Percentiles rank a stretch among this genome's conserved stretches.
Evolutionary conservation across 2,797 vertebrate genomes (phyloP).

Genomic region (Tinamus major): DNA sequence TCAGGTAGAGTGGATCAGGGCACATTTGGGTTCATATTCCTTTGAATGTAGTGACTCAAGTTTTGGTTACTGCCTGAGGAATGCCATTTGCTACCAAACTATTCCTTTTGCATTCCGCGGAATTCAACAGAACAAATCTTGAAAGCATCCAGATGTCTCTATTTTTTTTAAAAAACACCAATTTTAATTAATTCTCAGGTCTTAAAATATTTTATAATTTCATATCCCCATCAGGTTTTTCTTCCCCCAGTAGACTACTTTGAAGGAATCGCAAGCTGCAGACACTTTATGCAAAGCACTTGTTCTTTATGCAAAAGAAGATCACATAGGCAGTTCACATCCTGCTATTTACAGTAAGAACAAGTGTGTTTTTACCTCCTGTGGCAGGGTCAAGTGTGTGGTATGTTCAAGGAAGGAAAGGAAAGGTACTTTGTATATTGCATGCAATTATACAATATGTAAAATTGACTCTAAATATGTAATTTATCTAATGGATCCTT

Average conservation of each 20-base stretch:
- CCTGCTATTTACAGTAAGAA: conserved; percentile 37
- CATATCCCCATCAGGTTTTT: neutral
- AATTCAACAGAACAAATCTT: conserved; percentile 17
- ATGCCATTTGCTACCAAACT: neutral
- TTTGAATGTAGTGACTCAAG: neutral
- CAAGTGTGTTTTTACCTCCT: conserved; percentile 22
- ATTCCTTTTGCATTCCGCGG: neutral
- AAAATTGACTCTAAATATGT: neutral
- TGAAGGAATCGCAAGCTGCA: conserved; percentile 26
- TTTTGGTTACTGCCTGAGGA: neutral
- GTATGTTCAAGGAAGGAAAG: conserved; percentile 30
- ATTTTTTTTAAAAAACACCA: neutral
- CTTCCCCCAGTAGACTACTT: neutral
- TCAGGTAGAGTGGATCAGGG: neutral
- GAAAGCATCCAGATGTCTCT: neutral
- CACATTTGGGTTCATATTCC: neutral
- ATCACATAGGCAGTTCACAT: conserved; percentile 44
- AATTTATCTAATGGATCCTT: neutral
- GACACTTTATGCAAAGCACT: neutral
- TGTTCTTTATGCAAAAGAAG: conserved; percentile 27
- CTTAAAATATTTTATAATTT: conserved; percentile 33
- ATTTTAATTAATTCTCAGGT: conserved; percentile 37
- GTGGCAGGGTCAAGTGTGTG: neutral
- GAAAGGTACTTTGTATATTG: neutral
- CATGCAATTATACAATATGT: fast-evolving